Evolutionary conservation across 2,888 invertebrate species (phyloP), one percentile per base, ranked within the genome.

Genomic region (Drosophila neotestacea): DNA sequence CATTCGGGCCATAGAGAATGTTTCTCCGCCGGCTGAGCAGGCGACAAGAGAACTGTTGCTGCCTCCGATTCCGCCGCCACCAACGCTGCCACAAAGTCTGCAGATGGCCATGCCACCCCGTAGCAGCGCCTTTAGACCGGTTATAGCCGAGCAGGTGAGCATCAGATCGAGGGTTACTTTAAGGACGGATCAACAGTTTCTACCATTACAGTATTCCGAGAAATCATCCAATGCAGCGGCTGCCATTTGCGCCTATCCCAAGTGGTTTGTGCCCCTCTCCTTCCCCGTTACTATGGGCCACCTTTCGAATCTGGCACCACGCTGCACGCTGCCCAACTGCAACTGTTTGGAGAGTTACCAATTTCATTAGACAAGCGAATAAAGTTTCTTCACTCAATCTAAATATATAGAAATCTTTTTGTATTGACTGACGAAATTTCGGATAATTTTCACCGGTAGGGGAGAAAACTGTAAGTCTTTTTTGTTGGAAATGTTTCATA

Each of bases 1-100:
- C 51, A 94, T 98, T 11, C 96, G 92, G 6, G 92, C 92, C 44
- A 92, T 92, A 11, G 92, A 92, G 73, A 92, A 91, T 64, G 89
- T 92, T 27, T 90, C 91, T 13, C 85, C 91, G 28, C 27, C 79
- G 39, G 34, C 70, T 34, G 62, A 76, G 9, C n/a, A 30, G 32
- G 4, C 51, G 2, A 1, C 66, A 3, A 41, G 38, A n/a, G 71
- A 79, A n/a, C 11, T 55, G 5, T 22, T 65, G 5, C 62, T 22
- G 10, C 59, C 16, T 1, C 38, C 50, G 28, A 6, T 54, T 11
- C 46, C 28, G 0, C 13, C 28, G 28, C 41, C 16, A 9, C 7
- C 51, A 16, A 41, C 38, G n/a, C 6, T n/a, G 11, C 36, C 67
- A 1, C 41, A 63, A 44, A 56, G 63, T 6, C n/a, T 67, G 50